Percentiles rank a stretch among this genome's conserved stretches.
These are phyloP conservation scores for Ametastegia equiseti DNA, from an alignment of 2,888 invertebrate genomes.

Conservation along the genomic window DNA sequence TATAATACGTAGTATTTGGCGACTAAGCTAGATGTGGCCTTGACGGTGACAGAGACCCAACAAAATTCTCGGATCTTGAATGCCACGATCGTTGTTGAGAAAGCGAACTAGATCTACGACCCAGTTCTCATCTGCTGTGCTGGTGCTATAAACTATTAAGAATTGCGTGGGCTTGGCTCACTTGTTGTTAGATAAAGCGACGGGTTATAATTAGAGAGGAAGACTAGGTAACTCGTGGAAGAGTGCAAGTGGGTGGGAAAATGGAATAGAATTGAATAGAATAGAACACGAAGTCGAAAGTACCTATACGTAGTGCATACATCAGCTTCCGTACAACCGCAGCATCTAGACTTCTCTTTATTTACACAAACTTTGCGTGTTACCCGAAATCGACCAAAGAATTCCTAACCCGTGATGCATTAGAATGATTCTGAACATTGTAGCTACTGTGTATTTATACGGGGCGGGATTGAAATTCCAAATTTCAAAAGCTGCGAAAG, in stretches of 20 bases:
- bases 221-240: neutral
- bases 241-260: neutral
- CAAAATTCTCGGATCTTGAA: constrained; percentile 1
- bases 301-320: neutral
- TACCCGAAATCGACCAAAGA: neutral
- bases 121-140: constrained; percentile 5
- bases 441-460: neutral
- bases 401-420: neutral
- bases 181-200: neutral
- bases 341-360: neutral
- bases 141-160: neutral
- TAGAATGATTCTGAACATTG: neutral
- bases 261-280: no score
- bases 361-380: neutral
- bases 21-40: neutral
- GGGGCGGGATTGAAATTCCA: no score
- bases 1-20: neutral
- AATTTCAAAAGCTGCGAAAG: no score
- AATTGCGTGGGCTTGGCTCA: constrained; percentile 13
- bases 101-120: neutral
- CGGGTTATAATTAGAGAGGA: neutral
- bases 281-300: neutral
- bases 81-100: constrained; percentile 2
- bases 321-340: no score
- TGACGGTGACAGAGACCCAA: neutral